phyloP scores from a whole-genome alignment of 2,888 invertebrate genomes.

The Didymodactylos carnosus region DNA sequence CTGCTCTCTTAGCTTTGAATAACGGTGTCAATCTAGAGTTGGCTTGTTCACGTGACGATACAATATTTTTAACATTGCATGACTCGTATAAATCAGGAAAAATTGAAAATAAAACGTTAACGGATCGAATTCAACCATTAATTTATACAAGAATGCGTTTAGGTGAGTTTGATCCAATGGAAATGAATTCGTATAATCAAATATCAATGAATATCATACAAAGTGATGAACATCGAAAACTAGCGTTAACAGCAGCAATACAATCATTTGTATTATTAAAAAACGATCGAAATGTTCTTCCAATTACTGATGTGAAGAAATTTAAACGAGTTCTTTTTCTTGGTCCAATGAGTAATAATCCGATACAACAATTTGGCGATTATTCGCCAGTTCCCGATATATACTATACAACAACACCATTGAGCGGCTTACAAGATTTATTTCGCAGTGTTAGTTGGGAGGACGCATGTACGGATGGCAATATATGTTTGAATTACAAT shows the following conservation, averaged over 20 bases:
- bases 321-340: not conserved
- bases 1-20: slow-evolving; percentile 17
- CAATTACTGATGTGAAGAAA: not conserved
- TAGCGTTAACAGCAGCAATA: not conserved
- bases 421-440: not conserved
- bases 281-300: not conserved
- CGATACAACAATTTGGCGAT: not conserved
- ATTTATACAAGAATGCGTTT: slow-evolving; percentile 19
- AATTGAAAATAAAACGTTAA: slow-evolving; percentile 5
- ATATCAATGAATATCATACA: not conserved
- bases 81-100: slow-evolving; percentile 17
- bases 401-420: not conserved
- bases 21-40: slow-evolving; percentile 19
- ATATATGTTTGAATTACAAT: not conserved
- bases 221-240: not conserved
- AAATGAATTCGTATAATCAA: slow-evolving; percentile 12
- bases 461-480: not conserved
- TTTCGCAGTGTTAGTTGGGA: not conserved
- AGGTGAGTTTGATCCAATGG: slow-evolving; percentile 19
- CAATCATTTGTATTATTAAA: not conserved
- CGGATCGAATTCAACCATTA: slow-evolving; percentile 17
- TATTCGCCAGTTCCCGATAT: not conserved
- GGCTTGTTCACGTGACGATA: not conserved
- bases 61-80: slow-evolving; percentile 5
- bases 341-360: not conserved